Conservation (phyloP, 2,113 vertebrate genomes). For the Nyctibius bracteatus region DNA sequence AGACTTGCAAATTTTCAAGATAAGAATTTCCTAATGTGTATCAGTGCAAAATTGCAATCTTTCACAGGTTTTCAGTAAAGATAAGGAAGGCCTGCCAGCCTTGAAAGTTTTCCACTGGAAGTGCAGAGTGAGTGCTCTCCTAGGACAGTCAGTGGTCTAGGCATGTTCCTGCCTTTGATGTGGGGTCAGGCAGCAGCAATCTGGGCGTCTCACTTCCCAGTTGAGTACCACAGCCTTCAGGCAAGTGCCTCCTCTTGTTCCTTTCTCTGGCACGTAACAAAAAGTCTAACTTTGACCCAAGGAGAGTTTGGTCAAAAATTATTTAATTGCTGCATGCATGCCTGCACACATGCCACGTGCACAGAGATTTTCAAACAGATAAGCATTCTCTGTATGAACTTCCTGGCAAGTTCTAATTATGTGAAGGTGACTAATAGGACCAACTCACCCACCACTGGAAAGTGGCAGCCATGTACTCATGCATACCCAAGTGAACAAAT, state of each 20-base stretch:
- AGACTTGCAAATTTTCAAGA: background rate
- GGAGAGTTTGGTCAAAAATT: background rate
- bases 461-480: background rate
- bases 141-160: background rate
- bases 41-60: background rate
- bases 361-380: background rate
- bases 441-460: background rate
- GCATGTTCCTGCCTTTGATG: background rate
- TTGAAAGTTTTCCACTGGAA: background rate
- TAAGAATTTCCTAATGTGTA: background rate
- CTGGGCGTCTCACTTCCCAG: background rate
- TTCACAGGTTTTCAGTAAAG: background rate
- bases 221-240: background rate
- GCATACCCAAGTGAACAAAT: background rate
- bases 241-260: background rate
- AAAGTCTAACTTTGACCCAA: background rate
- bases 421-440: constrained; percentile 1
- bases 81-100: background rate
- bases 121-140: background rate
- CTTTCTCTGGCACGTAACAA: background rate
- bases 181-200: background rate
- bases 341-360: no score
- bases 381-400: background rate
- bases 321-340: background rate
- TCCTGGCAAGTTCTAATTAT: background rate